Evolutionary conservation across 92 coral and sea anemone genomes (phyloP), one percentile per base, ranked within the genome.

Genomic region (Umimayanthus kanabou): DNA sequence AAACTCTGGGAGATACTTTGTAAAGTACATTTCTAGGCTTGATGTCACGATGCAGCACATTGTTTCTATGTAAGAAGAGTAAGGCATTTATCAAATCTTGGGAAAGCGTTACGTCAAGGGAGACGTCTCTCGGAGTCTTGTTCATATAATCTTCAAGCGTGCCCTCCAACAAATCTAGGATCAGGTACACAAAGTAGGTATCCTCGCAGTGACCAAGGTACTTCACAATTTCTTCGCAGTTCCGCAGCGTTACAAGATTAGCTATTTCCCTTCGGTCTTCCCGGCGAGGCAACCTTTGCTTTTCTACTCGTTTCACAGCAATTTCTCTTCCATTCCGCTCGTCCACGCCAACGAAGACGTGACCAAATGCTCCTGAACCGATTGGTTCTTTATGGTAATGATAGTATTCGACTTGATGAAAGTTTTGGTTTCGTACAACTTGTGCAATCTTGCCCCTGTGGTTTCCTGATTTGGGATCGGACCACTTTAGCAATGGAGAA

Each of bases 151-250:
- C 85, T 26, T 81, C 88, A 30, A 88, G 88, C 10, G 47, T 71
- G 29, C 91, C 91, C 61, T 88, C 91, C 91, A 89, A 75, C 66
- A 84, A 37, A 20, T 89, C 91, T 37, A 84, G 67, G 26, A 83
- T 75, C 6, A 89, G 6, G 57, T 73, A 89, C 2, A n/a, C 55
- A 70, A 89, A 84, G 66, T 84, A 10, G 3, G 25, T 26, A 1
- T 89, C 79, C 11, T 84, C 78, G 47, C 4, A 13, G 80, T 23
- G 65, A 42, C 39, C 40, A 0, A 89, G 14, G 45, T 84, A 85
- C 9, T 43, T 72, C 71, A 89, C 91, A 23, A 89, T 76, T 39
- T 89, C 83, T 75, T 89, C 89, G 26, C 91, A 84, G 50, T 76
- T 89, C 29, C 39, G 67, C 28, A 61, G 79, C 73, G 10, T 69